These are phyloP conservation scores for Troides helena DNA, from an alignment of 2,888 invertebrate genomes.

Conservation along the genomic window DNA sequence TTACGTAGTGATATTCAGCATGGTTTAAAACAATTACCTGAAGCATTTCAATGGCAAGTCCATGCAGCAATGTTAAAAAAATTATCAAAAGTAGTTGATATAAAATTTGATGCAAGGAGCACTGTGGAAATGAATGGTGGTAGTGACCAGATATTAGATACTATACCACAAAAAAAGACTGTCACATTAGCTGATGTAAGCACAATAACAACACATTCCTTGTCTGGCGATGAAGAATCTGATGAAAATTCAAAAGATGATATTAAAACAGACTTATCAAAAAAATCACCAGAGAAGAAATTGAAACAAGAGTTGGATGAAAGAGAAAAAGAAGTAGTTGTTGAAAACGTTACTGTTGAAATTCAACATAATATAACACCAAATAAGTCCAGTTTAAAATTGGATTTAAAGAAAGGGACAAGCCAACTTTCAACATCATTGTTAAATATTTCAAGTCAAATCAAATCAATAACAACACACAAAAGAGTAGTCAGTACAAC, in stretches of 20 bases:
- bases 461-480: slow-evolving; percentile 74
- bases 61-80: slow-evolving; percentile 69
- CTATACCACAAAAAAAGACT: slow-evolving; percentile 46
- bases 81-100: slow-evolving; percentile 70
- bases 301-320: slow-evolving; percentile 43
- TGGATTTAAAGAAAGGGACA: slow-evolving; percentile 72
- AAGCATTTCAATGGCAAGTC: slow-evolving; percentile 64
- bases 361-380: slow-evolving; percentile 75
- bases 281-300: slow-evolving; percentile 44
- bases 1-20: slow-evolving; percentile 67
- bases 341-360: slow-evolving; percentile 75
- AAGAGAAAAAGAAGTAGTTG: slow-evolving; percentile 56
- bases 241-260: slow-evolving; percentile 36
- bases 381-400: slow-evolving; percentile 71
- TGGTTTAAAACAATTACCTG: slow-evolving; percentile 50
- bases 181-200: slow-evolving; percentile 69
- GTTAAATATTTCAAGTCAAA: slow-evolving; percentile 75
- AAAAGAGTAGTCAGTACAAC: slow-evolving; percentile 71
- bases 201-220: slow-evolving; percentile 66
- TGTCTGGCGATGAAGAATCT: slow-evolving; percentile 56
- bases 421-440: slow-evolving; percentile 68
- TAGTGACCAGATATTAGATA: slow-evolving; percentile 53
- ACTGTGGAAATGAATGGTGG: slow-evolving; percentile 65
- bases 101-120: slow-evolving; percentile 61
- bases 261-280: slow-evolving; percentile 35